Evolutionary conservation across 2,888 invertebrate species (phyloP).

Genomic region (Myopa testacea): DNA sequence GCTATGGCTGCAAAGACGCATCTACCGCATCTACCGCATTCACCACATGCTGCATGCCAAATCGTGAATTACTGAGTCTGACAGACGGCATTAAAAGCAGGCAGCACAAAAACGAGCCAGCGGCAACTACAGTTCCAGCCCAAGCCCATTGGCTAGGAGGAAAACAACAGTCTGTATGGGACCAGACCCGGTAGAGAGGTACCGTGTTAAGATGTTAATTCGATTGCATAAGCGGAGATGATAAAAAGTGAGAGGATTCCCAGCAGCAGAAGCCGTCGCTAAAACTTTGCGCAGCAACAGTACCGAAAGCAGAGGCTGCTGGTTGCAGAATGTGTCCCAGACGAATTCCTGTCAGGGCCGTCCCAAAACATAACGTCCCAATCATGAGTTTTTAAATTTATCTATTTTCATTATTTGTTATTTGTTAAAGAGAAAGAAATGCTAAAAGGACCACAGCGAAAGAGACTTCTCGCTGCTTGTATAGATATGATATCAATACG

Average conservation of each 20-base stretch:
- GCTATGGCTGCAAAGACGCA: not conserved
- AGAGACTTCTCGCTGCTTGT: too few species aligned
- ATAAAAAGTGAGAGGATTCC: constrained; percentile 66
- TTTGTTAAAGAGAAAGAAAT: too few species aligned
- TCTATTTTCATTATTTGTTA: too few species aligned
- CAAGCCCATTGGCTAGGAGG: not conserved
- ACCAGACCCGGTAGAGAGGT: constrained; percentile 18
- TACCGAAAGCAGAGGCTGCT: not conserved
- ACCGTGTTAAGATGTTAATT: constrained; percentile 41
- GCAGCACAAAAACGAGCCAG: not conserved
- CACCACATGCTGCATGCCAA: constrained; percentile 13
- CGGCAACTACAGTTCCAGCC: not conserved
- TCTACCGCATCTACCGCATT: constrained; percentile 12
- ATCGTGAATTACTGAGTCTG: constrained; percentile 11
- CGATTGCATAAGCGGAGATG: constrained; percentile 30
- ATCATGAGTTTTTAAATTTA: too few species aligned
- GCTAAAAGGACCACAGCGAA: too few species aligned
- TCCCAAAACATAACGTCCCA: too few species aligned
- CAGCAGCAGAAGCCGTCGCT: constrained; percentile 45
- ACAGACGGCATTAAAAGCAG: constrained; percentile 14
- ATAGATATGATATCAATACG: too few species aligned
- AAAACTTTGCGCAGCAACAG: not conserved
- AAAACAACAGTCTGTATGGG: not conserved
- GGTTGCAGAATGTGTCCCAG: constrained; percentile 22
- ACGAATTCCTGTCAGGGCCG: not conserved